Evolutionary conservation across 2,888 invertebrate species (phyloP), one percentile per base, ranked within the genome.

Genomic region (Metallyticus violacea): DNA sequence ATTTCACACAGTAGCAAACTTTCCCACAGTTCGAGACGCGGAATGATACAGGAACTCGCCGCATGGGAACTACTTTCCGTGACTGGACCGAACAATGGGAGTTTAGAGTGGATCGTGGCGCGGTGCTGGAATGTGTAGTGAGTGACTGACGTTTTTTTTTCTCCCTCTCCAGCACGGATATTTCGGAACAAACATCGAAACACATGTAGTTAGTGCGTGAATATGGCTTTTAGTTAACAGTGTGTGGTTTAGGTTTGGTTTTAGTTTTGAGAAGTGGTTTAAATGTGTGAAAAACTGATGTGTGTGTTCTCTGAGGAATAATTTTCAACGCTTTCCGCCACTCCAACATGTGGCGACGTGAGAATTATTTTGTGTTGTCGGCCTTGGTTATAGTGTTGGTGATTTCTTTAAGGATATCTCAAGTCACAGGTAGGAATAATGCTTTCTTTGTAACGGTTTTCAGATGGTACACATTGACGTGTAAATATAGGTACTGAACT

Each of bases 21-120:
- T 88, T 88, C 88, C 88, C 88, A 88, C 88, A 88, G 87, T 88
- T 81, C 79, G 80, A 89, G 79, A 85, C 87, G 88, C 87, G 87
- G 89, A 89, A 87, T 90, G 90, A 90, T 91, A 91, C 91, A 90
- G 90, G 91, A 91, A 91, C 91, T 90, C 85, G 88, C 85, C 81
- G 83, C 88, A 87, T 81, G 81, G 91, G 91, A 89, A 91, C 91
- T 91, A 91, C 91, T 92, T 92, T 91, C 91, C 90, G 90, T 91
- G 91, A 91, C 91, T 91, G 90, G 85, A 90, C 90, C 90, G 91
- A 91, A 92, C 91, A 92, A 91, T 92, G 91, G 91, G 86, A 86
- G 85, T 79, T 62, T 76, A 85, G 86, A 83, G 85, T 85, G 78
- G 76, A 79, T 30, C 85, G 85, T 76, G 85, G 83, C 85, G 86